Evolutionary conservation across 2,113 vertebrate genomes (phyloP), one percentile per base, ranked within the genome.

Genomic region (Fulica atra): DNA sequence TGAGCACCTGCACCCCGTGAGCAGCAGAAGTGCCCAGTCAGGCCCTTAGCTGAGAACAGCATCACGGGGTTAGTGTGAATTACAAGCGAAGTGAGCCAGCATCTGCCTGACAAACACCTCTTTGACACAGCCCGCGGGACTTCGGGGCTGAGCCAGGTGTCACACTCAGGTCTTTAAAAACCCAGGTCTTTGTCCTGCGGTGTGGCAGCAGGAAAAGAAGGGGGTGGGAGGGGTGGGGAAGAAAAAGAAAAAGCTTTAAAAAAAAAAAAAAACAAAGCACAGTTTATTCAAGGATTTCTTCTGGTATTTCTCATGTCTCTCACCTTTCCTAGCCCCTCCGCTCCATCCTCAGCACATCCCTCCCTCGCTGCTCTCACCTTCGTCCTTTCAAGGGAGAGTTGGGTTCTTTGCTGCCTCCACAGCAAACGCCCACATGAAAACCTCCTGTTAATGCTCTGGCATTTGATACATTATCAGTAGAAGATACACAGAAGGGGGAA

Each of bases 371-470:
- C 48, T 81, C 51, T 57, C 87, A 66, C 40, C 85, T 63, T 56
- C 7, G 2, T 46, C 61, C 63, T 68, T 86, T 26, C 69, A 8
- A 33, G 42, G 29, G 48, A 71, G 24, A 6, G 48, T 38, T 86
- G 56, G 13, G 42, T 10, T 63, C 70, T 42, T 7, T 1, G 26
- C 94, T 80, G 71, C 80, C 64, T 42, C 3, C 88, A n/a, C 54
- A 1, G 57, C 81, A 71, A 63, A 40, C 29, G 0, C 60, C 17
- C 0, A 8, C n/a, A 2, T 0, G 0, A 51, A 85, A n/a, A 7
- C 83, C 79, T 89, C 57, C 81, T 5, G 3, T 61, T 81, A 83
- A 33, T 59, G 92, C 82, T 50, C 68, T 48, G 83, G 72, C 51
- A 51, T 93, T 94, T 93, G 88, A 35, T 84, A 24, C 72, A 28